These are phyloP conservation scores for Danio kyathit DNA, from an alignment of 2,797 vertebrate genomes.

Conservation along the genomic window DNA sequence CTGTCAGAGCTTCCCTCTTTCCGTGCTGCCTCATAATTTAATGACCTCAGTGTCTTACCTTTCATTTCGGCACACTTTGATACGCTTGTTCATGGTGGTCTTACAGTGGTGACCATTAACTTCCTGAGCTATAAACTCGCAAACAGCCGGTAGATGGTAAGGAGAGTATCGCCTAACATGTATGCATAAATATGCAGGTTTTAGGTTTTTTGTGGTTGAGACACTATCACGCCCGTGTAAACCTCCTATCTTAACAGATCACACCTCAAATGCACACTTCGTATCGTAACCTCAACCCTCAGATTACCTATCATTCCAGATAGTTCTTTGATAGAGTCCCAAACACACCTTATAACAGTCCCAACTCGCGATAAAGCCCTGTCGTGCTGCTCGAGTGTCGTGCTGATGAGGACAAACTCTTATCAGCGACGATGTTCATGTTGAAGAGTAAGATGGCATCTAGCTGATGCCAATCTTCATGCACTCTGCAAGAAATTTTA, in stretches of 20 bases:
- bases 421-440: constrained; percentile 76
- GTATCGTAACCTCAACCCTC: constrained; percentile 6
- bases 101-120: not conserved
- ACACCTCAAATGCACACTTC: not conserved
- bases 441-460: constrained; percentile 61
- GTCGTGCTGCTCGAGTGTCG: constrained; percentile 42
- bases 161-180: not conserved
- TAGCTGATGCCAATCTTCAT: constrained; percentile 74
- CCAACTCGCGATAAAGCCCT: constrained; percentile 44
- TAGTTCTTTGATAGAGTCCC: constrained; percentile 67
- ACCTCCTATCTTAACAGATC: not conserved
- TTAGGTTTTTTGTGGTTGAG: constrained; percentile 18
- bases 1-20: not conserved
- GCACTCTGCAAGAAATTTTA: constrained; percentile 51
- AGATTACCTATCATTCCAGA: constrained; percentile 67
- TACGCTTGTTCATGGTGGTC: constrained; percentile 30
- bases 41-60: constrained; percentile 14
- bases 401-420: constrained; percentile 74
- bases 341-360: constrained; percentile 53
- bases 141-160: not conserved
- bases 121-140: not conserved
- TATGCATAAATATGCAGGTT: not conserved
- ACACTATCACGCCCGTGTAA: constrained; percentile 10
- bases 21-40: not conserved
- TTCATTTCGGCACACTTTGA: not conserved